Evolutionary conservation across 2,888 invertebrate genomes (phyloP).

Genomic region (Philhelius pedissequus): DNA sequence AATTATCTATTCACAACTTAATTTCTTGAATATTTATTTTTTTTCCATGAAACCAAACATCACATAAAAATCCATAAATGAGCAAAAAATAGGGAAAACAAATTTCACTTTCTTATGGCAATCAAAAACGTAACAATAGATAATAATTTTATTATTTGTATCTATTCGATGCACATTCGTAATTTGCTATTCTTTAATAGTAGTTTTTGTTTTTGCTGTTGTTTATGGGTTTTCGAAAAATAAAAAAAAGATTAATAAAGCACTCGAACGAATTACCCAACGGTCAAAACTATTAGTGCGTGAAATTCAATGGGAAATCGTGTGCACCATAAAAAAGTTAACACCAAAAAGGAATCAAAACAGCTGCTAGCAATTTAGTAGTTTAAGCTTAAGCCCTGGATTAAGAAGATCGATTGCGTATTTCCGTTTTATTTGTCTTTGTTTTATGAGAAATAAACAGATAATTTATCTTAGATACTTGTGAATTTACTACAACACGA

Average conservation of each 20-base stretch:
- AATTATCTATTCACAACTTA: slow-evolving; percentile 7
- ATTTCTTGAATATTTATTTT: slow-evolving; percentile 1
- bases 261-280: slow-evolving; percentile 50
- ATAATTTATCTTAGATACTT: not conserved
- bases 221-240: not conserved
- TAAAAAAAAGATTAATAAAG: slow-evolving; percentile 47
- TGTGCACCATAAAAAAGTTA: slow-evolving; percentile 37
- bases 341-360: slow-evolving; percentile 16
- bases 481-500: slow-evolving; percentile 19
- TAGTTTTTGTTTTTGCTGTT: not conserved
- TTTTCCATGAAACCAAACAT: slow-evolving; percentile 14
- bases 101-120: slow-evolving; percentile 60
- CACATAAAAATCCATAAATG: slow-evolving; percentile 10
- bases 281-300: slow-evolving; percentile 60
- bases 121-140: slow-evolving; percentile 8
- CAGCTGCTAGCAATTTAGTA: not conserved
- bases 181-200: not conserved
- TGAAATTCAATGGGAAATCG: slow-evolving; percentile 61
- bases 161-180: slow-evolving; percentile 40
- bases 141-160: slow-evolving; percentile 34
- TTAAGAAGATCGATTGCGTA: slow-evolving; percentile 7
- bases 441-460: not conserved
- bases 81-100: slow-evolving; percentile 15
- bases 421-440: slow-evolving; percentile 26
- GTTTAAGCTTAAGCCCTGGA: slow-evolving; percentile 12